These are phyloP conservation scores for Ifrita kowaldi DNA, from an alignment of 2,113 vertebrate species.

Conservation along the genomic window DNA sequence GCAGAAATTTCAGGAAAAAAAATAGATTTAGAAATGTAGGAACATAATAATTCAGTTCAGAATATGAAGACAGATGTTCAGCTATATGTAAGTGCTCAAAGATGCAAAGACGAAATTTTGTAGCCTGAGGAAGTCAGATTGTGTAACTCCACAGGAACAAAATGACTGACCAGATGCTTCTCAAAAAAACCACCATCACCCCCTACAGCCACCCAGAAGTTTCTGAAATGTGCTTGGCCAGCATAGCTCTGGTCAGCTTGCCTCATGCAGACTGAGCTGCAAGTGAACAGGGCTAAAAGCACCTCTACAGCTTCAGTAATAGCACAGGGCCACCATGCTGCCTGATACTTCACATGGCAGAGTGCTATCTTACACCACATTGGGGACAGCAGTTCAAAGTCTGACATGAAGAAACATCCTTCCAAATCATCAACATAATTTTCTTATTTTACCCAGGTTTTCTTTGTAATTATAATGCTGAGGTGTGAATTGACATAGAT, in stretches of 20 bases:
- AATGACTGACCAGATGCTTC: not conserved
- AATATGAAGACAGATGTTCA: not conserved
- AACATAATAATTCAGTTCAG: not conserved
- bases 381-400: not conserved
- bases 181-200: not conserved
- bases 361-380: fast-evolving
- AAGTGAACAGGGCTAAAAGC: not conserved
- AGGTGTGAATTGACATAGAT: not conserved
- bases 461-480: not conserved
- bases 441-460: not conserved
- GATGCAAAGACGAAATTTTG: not conserved
- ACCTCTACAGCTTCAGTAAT: not conserved
- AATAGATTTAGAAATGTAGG: not conserved
- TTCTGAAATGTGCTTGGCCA: not conserved
- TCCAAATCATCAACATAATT: not conserved
- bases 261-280: not conserved
- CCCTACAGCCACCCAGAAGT: not conserved
- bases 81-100: not conserved
- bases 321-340: not conserved
- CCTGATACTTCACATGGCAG: not conserved
- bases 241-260: not conserved
- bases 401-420: not conserved
- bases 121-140: not conserved
- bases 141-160: not conserved
- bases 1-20: not conserved